Evolutionary conservation across 2,113 vertebrate species (phyloP).

Genomic region (Irena cyanogastra): DNA sequence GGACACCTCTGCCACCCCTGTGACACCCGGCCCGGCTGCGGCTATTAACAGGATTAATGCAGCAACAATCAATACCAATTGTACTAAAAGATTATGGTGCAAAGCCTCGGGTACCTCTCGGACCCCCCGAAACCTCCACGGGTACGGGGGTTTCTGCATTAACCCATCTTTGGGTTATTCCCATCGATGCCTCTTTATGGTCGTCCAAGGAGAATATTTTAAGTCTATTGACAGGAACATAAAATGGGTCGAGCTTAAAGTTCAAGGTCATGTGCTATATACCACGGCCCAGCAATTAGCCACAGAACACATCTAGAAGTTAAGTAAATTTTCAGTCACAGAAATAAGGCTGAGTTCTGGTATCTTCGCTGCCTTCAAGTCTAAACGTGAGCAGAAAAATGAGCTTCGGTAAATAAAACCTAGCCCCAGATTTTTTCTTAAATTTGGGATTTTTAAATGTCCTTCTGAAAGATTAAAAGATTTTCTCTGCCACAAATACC

Average conservation of each 20-base stretch:
- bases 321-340: background rate
- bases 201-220: background rate
- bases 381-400: background rate
- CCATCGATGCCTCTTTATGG: background rate
- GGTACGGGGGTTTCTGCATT: background rate
- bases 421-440: slow-evolving; percentile 7
- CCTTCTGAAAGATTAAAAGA: slow-evolving; percentile 1
- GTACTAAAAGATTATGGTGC: background rate
- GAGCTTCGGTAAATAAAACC: background rate
- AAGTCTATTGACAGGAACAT: background rate
- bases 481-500: slow-evolving; percentile 1
- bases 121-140: background rate
- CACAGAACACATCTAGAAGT: background rate
- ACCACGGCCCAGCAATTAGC: background rate
- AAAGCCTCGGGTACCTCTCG: background rate
- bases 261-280: slow-evolving; percentile 8
- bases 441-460: background rate
- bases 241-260: background rate
- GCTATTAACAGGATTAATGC: slow-evolving; percentile 34
- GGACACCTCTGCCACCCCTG: slow-evolving; percentile 19
- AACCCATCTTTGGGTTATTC: background rate
- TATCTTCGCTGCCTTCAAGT: background rate
- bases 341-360: background rate
- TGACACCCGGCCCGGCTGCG: background rate
- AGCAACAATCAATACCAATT: slow-evolving; percentile 3